These are phyloP conservation scores for Spinibarbus caldwelli DNA, from an alignment of 2,797 vertebrate species.

Conservation along the genomic window DNA sequence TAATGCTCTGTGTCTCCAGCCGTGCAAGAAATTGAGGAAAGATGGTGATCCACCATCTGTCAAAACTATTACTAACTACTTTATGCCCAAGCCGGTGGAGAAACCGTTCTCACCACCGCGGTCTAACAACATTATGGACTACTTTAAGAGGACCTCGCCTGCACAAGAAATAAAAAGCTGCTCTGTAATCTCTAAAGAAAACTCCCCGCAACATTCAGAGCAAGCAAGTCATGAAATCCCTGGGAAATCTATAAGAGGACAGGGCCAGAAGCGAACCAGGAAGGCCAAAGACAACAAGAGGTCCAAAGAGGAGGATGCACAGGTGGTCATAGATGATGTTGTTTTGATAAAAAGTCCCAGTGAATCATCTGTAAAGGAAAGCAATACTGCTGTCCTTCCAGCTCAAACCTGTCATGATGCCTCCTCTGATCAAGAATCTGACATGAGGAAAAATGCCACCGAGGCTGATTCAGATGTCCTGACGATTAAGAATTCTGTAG, in stretches of 20 bases:
- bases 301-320: conserved; percentile 60
- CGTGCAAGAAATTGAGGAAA: conserved; percentile 90
- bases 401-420: conserved; percentile 65
- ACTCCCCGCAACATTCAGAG: conserved; percentile 57
- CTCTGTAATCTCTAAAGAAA: conserved; percentile 67
- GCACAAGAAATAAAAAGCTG: conserved; percentile 69
- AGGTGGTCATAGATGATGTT: conserved; percentile 54
- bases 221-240: conserved; percentile 60
- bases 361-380: conserved; percentile 59
- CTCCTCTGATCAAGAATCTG: conserved; percentile 54
- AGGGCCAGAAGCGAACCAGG: conserved; percentile 78
- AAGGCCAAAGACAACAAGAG: conserved; percentile 73
- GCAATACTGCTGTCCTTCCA: conserved; percentile 66
- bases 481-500: conserved; percentile 67
- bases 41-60: conserved; percentile 79
- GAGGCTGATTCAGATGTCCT: conserved; percentile 71
- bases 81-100: conserved; percentile 84
- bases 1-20: conserved; percentile 72
- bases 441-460: conserved; percentile 56
- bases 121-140: conserved; percentile 88
- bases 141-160: conserved; percentile 83
- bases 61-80: conserved; percentile 92
- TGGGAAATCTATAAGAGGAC: conserved; percentile 52
- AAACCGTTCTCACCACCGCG: conserved; percentile 85
- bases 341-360: conserved; percentile 62